Base-by-base conservation (phyloP, 2,113 vertebrate genomes). In the Antechinus stuartii region DNA sequence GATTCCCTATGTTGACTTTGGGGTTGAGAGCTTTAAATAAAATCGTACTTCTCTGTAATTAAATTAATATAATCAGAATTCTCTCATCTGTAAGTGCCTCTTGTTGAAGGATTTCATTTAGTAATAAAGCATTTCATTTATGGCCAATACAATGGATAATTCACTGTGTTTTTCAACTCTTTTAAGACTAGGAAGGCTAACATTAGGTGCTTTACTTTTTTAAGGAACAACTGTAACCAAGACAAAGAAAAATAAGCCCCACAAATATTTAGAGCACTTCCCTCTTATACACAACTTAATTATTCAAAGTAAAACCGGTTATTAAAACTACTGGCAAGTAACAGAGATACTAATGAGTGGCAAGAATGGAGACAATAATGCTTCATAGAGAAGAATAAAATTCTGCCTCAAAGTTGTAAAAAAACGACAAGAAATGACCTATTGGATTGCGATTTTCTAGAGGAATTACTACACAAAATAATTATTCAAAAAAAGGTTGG, bases 191-290 rank as follows among this genome's bases (percentile, higher is more conserved):
- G n/a, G 53, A 35, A 54, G 23, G 54, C 42, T n/a, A 16, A 93
- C 25, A 93, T 11, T 56, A 94, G 93, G 93, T 90, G 35, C 25
- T 89, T 61, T 91, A 93, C 30, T 42, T 42, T 84, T 84, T 84
- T 23, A 90, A 90, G 47, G 47, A 26, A 94, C 2, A 93, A 50
- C 8, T 90, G 7, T 42, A 93, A 56, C 19, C 95, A 92, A 11
- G 16, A 49, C 53, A 95, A 94, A 93, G 26, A 93, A 91, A 95
- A 49, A 5, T 90, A 96, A n/a, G 92, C 9, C 3, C 93, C 95
- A 52, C 14, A 94, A 42, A 95, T 96, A 46, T 92, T 95, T n/a
- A 91, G 89, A 55, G 42, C 91, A 92, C 68, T 96, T 95, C 91
- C 4, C 57, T 97, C 42, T 94, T 2, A 42, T 55, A 19, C 7